Percentiles rank a stretch among this genome's conserved stretches.
phyloP scores from a whole-genome alignment of 2,888 invertebrate species.

The Campopleginae sp. region DNA sequence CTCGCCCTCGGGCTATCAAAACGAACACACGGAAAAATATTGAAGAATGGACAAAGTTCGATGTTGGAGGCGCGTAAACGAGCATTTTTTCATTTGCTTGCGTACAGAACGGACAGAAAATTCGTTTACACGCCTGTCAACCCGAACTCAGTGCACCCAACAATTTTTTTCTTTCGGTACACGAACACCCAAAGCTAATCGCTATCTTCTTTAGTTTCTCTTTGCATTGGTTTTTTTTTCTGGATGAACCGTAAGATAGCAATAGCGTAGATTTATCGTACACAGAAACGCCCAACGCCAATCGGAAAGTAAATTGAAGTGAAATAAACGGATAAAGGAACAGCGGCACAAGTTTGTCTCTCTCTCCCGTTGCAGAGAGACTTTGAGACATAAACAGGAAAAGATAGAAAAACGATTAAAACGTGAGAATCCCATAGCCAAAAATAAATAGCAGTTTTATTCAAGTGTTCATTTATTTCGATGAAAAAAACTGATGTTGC shows the following conservation, averaged over 20 bases:
- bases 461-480: slow-evolving; percentile 24
- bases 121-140: neutral
- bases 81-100: neutral
- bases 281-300: slow-evolving; percentile 1
- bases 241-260: neutral
- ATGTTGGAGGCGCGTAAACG: neutral
- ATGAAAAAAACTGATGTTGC: neutral
- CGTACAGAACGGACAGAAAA: neutral
- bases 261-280: neutral
- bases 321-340: neutral
- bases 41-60: neutral
- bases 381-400: slow-evolving; percentile 29
- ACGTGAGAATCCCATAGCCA: slow-evolving; percentile 30
- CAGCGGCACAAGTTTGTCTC: neutral
- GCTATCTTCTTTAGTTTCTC: slow-evolving; percentile 67
- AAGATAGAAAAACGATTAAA: slow-evolving; percentile 9
- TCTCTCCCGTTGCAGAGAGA: neutral
- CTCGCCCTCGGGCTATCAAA: slow-evolving; percentile 84
- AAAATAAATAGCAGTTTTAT: slow-evolving; percentile 10
- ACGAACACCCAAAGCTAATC: slow-evolving; percentile 75
- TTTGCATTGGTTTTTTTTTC: slow-evolving; percentile 9
- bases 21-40: slow-evolving; percentile 65
- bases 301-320: neutral
- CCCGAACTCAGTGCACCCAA: neutral
- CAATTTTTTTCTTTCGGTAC: neutral